Base-by-base conservation (phyloP, 2,797 vertebrate genomes). In the Dermochelys coriacea region DNA sequence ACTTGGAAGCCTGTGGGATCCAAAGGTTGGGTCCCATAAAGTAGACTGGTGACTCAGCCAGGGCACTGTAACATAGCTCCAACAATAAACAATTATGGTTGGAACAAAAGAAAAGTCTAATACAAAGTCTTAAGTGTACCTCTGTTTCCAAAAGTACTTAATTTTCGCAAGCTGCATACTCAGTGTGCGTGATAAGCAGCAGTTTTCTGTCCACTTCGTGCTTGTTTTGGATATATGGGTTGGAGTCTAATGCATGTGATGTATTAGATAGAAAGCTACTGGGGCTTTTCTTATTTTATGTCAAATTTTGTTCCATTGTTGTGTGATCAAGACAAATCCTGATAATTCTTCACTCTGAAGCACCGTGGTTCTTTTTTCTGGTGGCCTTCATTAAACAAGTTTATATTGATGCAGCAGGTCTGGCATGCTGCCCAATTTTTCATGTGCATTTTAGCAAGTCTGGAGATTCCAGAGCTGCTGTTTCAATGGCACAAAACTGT, bases 391-490 rank as follows among this genome's bases (percentile, higher is more conserved):
- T 89, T 87, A 83, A 95, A 91, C 25, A 85, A 57, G 47, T 91
- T 90, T 49, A 88, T 47, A 88, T 89, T 86, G 55, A 41, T 92
- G 34, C 52, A 97, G 80, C 61, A 95, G 88, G 82, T 75, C 88
- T 91, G 87, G 86, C 80, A 82, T 1, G n/a, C 77, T 92, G 47
- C 90, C 88, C 68, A 78, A 19, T 0, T 50, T 86, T 95, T 90
- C 89, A 82, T 52, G 64, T 51, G 57, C n/a, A 84, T 71, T 88
- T 89, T n/a, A 89, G 79, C 74, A 95, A 87, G 74, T 5, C 74
- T 88, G 90, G 84, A 97, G 93, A 89, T 96, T 93, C 84, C 88
- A 87, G 82, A 95, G 31, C 47, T 86, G 80, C 88, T 85, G 12
- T 80, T 94, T 71, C 84, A 93, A 71, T 25, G 79, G 52, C 75